A percentile compares a stretch with the other conserved stretches of the same genome.
Evolutionary conservation across 1,140 invertebrate species (phyloP).

Genomic region (Leptoteleia sp.): DNA sequence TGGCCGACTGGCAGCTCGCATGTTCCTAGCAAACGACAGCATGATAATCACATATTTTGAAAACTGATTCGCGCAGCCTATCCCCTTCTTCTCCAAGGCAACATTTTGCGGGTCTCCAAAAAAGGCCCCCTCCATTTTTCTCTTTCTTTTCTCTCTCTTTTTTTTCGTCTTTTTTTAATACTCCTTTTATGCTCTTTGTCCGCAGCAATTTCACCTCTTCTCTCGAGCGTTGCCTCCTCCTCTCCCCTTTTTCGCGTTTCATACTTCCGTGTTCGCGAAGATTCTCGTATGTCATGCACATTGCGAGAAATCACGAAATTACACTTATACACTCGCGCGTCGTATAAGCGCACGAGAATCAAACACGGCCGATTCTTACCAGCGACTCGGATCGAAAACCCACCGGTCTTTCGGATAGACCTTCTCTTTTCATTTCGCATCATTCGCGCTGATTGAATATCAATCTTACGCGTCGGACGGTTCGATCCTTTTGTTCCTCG

Average conservation of each 20-base stretch:
- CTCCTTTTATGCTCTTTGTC: slow-evolving; percentile 53
- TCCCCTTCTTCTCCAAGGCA: slow-evolving; percentile 50
- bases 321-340: too few species aligned
- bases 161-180: slow-evolving; percentile 46
- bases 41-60: slow-evolving; percentile 73
- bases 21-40: slow-evolving; percentile 74
- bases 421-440: too few species aligned
- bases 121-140: slow-evolving; percentile 16
- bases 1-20: slow-evolving; percentile 57
- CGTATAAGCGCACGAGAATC: too few species aligned
- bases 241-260: slow-evolving; percentile 39
- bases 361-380: too few species aligned
- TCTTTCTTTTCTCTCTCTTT: slow-evolving; percentile 34
- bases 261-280: slow-evolving; percentile 58
- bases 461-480: too few species aligned
- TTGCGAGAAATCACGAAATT: slow-evolving; percentile 60
- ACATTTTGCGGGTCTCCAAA: slow-evolving; percentile 29
- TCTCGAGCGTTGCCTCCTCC: slow-evolving; percentile 29
- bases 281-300: slow-evolving; percentile 68
- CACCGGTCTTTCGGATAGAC: too few species aligned
- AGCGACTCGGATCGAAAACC: too few species aligned
- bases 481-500: too few species aligned
- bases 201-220: slow-evolving; percentile 19
- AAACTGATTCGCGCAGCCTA: slow-evolving; percentile 50
- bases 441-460: too few species aligned